phyloP scores from a whole-genome alignment of 2,888 invertebrate species.

The Chrysomela aeneicollis region DNA sequence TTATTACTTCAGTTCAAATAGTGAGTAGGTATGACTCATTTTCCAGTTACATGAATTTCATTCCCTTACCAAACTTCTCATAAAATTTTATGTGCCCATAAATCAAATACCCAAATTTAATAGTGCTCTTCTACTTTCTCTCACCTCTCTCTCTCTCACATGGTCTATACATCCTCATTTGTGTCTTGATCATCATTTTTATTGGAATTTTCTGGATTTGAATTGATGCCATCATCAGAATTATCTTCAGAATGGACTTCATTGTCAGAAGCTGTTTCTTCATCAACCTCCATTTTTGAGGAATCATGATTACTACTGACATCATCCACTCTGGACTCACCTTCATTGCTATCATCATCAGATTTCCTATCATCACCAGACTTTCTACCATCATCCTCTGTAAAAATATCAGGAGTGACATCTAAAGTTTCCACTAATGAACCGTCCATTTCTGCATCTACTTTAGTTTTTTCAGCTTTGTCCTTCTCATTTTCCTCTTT shows the following conservation, averaged over 20 bases:
- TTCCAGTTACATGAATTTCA: background rate
- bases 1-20: background rate
- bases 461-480: slow-evolving; percentile 20
- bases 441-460: slow-evolving; percentile 12
- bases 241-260: slow-evolving; percentile 28
- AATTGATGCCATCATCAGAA: slow-evolving; percentile 27
- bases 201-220: slow-evolving; percentile 23
- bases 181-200: slow-evolving; percentile 18
- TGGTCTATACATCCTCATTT: slow-evolving; percentile 6
- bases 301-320: slow-evolving; percentile 2
- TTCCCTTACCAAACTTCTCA: background rate
- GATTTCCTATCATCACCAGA: slow-evolving; percentile 31
- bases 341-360: slow-evolving; percentile 22
- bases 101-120: slow-evolving; percentile 12
- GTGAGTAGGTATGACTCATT: background rate
- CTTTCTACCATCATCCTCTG: slow-evolving; percentile 29
- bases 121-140: slow-evolving; percentile 23
- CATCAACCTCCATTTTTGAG: slow-evolving; percentile 33
- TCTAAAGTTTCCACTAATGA: slow-evolving; percentile 31
- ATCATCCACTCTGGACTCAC: slow-evolving; percentile 17
- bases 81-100: slow-evolving; percentile 9
- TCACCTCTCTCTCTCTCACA: slow-evolving; percentile 30
- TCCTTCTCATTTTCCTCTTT: slow-evolving; percentile 32
- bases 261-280: slow-evolving; percentile 32
- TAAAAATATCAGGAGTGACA: slow-evolving; percentile 35